Evolutionary conservation across 1,140 invertebrate species (phyloP), one percentile per base, ranked within the genome.

Genomic region (Anastrepha ludens): DNA sequence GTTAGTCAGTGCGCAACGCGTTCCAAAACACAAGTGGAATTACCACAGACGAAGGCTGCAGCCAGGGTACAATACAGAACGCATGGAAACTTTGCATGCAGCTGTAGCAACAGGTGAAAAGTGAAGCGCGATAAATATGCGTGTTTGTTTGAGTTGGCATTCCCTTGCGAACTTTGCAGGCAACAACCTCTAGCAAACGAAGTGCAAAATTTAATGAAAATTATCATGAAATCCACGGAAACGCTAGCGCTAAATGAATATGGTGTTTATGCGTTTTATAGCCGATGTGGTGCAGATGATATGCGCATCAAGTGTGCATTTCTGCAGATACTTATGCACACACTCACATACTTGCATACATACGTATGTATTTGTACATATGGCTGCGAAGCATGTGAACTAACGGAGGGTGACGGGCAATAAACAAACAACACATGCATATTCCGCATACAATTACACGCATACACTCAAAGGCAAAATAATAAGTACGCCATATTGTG

Each of bases 121-220:
- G 41, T 47, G 15, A 74, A 74, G 4, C 4, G 67, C 13, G 41
- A 44, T 47, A 39, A 47, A 39, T 11, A 74, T 74, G 17, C 44
- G 39, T n/a, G 44, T 44, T 2, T 47, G 7, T 70, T 20, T 70
- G 29, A n/a, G 41, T 55, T 17, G 3, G 39, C 39, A 17, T 8
- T 15, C 39, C 13, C 67, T 74, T 74, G 29, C 2, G 64, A 39
- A 67, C 39, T 41, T 20, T 29, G 13, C 67, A 7, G 67, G 39
- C 67, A 44, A 47, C 11, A 47, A 67, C 64, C 39, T 0, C 67
- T 11, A 74, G 67, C 67, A 74, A 74, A 81, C 74, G 20, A 13
- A 81, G 74, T 41, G 47, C 74, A 81, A 81, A 81, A 81, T 55
- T 81, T 55, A 81, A 81, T 81, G 74, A 81, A 81, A 81, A 81